Percentiles rank a stretch among this genome's conserved stretches.
These are phyloP conservation scores for Choristoneura fumiferana DNA, from an alignment of 1,140 invertebrate species.

Conservation along the genomic window DNA sequence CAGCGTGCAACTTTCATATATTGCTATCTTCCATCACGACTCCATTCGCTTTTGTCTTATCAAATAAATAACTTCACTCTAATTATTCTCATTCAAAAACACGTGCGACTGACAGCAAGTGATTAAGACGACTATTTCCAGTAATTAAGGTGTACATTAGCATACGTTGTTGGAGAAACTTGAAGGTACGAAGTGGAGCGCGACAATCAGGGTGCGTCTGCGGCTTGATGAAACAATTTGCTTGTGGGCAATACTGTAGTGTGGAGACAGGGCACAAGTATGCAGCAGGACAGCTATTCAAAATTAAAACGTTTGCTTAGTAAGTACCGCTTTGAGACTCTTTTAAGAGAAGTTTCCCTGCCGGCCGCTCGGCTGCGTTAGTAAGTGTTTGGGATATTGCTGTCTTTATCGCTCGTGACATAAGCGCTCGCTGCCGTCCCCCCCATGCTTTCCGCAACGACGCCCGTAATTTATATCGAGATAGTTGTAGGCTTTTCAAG, in stretches of 20 bases:
- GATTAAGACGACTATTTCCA: neutral
- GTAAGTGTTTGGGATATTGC: too few relatives aligned
- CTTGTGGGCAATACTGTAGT: conserved; percentile 20
- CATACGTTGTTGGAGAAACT: conserved; percentile 1
- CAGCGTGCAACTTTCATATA: conserved; percentile 1
- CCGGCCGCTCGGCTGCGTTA: too few relatives aligned
- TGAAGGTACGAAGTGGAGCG: conserved; percentile 41
- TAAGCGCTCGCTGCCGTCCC: too few relatives aligned
- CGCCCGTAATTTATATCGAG: too few relatives aligned
- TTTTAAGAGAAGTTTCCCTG: too few relatives aligned
- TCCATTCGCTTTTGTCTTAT: neutral
- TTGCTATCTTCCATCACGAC: neutral
- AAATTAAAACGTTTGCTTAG: too few relatives aligned
- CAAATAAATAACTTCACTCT: neutral
- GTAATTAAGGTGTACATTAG: conserved; percentile 11
- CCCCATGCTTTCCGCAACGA: too few relatives aligned
- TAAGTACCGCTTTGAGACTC: too few relatives aligned
- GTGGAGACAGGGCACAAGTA: neutral
- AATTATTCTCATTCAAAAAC: conserved; percentile 8
- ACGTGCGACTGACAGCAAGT: neutral
- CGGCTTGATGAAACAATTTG: conserved; percentile 40
- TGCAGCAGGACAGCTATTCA: neutral
- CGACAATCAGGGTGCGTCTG: conserved; percentile 39
- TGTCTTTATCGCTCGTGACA: too few relatives aligned
- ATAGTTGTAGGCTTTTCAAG: too few relatives aligned